A percentile compares a stretch with the other conserved stretches of the same genome.
phyloP scores from a whole-genome alignment of 2,113 vertebrate genomes.

The Bubo blakistoni region DNA sequence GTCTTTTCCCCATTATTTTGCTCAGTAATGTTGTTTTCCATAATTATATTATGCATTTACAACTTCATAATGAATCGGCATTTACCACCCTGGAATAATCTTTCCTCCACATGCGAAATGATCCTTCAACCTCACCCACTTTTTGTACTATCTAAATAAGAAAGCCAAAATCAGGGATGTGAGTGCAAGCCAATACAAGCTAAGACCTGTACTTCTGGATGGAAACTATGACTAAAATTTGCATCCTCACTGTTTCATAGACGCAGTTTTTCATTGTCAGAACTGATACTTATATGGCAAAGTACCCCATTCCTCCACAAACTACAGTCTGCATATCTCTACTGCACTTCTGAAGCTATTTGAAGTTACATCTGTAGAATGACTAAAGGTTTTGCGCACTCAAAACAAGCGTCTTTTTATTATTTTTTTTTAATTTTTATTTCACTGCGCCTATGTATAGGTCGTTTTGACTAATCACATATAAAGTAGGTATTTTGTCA shows the following conservation, averaged over 20 bases:
- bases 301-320: not conserved
- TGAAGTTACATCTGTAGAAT: not conserved
- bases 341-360: not conserved
- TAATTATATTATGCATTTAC: not conserved
- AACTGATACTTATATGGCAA: not conserved
- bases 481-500: not conserved
- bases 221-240: not conserved
- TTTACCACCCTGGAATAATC: not conserved
- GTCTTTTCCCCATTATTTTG: not conserved
- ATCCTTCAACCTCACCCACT: not conserved
- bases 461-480: not conserved
- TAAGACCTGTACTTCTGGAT: not conserved
- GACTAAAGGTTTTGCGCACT: not conserved
- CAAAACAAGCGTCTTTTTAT: not conserved
- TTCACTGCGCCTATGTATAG: not conserved
- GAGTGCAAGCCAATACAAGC: not conserved
- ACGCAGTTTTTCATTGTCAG: not conserved
- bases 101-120: not conserved
- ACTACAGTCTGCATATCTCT: not conserved
- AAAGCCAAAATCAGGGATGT: not conserved
- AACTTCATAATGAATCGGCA: not conserved
- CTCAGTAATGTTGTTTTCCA: not conserved
- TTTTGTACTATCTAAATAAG: not conserved
- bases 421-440: not conserved
- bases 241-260: not conserved